These are phyloP conservation scores for Endotricha flammealis DNA, from an alignment of 2,888 invertebrate genomes.

Conservation along the genomic window DNA sequence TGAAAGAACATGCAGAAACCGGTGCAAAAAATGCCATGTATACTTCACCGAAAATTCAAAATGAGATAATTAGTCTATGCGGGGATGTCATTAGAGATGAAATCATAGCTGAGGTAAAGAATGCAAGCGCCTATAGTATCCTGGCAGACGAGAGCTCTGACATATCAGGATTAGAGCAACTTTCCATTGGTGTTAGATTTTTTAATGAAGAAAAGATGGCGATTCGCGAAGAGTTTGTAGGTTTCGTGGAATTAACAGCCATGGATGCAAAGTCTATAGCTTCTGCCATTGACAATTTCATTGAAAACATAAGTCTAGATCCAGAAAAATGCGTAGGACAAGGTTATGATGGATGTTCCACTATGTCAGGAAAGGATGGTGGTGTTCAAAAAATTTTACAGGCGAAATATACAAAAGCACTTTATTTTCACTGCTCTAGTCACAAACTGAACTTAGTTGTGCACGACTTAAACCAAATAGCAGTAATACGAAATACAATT, in stretches of 20 bases:
- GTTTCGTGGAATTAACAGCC: conserved; percentile 16
- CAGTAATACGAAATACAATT: conserved; percentile 21
- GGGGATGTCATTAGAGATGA: conserved; percentile 1
- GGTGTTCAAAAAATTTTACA: conserved; percentile 13
- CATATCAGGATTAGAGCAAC: conserved; percentile 18
- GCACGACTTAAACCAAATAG: conserved; percentile 16
- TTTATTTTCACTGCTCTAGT: conserved; percentile 15
- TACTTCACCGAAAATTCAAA: conserved; percentile 13
- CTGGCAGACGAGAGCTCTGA: conserved; percentile 19
- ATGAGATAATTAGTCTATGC: conserved; percentile 15
- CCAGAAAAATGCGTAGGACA: conserved; percentile 7
- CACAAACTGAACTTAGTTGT: conserved; percentile 16
- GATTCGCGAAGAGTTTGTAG: conserved; percentile 15
- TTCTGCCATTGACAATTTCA: conserved; percentile 11
- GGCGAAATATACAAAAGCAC: conserved; percentile 14
- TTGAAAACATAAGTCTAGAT: conserved; percentile 13
- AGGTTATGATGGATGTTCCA: conserved; percentile 18
- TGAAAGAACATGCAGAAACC: conserved; percentile 13
- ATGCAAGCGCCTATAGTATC: conserved; percentile 8
- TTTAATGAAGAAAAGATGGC: conserved; percentile 14
- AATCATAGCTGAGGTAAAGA: conserved; percentile 3
- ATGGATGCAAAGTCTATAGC: conserved; percentile 21
- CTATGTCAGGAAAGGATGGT: conserved; percentile 18
- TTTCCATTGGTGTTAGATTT: conserved; percentile 17
- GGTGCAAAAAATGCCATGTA: conserved; percentile 13